phyloP scores from a whole-genome alignment of 2,797 vertebrate genomes.

The Danio jaintianensis region DNA sequence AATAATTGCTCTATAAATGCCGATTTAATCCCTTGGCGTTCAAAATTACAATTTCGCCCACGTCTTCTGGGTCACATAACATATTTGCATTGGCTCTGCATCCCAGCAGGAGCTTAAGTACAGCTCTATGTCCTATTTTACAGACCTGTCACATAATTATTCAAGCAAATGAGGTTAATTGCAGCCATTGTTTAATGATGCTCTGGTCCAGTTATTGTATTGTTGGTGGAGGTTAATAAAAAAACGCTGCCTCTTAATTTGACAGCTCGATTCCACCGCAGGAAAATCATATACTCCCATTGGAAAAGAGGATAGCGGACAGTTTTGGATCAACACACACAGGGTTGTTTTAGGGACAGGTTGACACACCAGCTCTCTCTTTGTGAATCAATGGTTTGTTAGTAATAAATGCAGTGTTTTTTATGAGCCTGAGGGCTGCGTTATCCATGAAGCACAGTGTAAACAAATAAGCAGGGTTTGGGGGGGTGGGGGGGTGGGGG shows the following conservation, averaged over 20 bases:
- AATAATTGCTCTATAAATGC: slow-evolving; percentile 22
- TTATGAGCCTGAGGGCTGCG: slow-evolving; percentile 55
- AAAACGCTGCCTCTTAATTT: not conserved
- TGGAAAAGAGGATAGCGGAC: not conserved
- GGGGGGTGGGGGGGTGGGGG: slow-evolving; percentile 19
- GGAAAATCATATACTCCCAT: not conserved
- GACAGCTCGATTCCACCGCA: slow-evolving; percentile 2
- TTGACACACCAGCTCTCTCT: slow-evolving; percentile 49
- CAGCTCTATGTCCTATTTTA: slow-evolving; percentile 4
- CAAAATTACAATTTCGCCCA: not conserved
- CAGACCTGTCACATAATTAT: slow-evolving; percentile 55
- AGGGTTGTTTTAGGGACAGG: slow-evolving; percentile 39
- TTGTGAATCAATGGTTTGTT: slow-evolving; percentile 69
- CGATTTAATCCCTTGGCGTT: not conserved
- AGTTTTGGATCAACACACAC: not conserved
- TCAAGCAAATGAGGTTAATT: slow-evolving; percentile 75
- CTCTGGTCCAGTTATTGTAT: not conserved
- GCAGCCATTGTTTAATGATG: slow-evolving; percentile 37
- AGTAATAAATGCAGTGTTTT: slow-evolving; percentile 60
- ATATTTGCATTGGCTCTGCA: slow-evolving; percentile 36
- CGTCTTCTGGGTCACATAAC: not conserved
- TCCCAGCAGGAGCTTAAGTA: slow-evolving; percentile 37
- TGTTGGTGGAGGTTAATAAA: slow-evolving; percentile 33
- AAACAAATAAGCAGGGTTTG: slow-evolving; percentile 63
- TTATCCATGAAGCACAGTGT: slow-evolving; percentile 62